Percentiles rank a stretch among this genome's conserved stretches.
These are phyloP conservation scores for Tridacna gigas DNA, from an alignment of 2,888 invertebrate species.

Conservation along the genomic window DNA sequence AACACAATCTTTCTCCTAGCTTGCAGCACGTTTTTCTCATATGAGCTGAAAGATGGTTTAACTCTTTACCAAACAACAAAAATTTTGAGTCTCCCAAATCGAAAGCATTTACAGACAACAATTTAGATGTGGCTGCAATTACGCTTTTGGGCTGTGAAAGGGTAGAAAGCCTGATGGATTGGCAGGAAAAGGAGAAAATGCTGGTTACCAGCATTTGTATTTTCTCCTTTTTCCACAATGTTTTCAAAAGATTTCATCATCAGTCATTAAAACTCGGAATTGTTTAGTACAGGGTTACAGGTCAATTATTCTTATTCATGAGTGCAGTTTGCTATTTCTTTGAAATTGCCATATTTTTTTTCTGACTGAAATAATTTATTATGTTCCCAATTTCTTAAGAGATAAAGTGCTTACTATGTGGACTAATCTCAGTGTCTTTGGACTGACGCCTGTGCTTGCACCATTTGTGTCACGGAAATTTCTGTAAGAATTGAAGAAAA, in stretches of 20 bases:
- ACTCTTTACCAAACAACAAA: not conserved
- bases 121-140: too few species aligned
- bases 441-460: not conserved
- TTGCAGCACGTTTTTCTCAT: not conserved
- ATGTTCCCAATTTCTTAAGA: not conserved
- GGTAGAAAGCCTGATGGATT: too few species aligned
- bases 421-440: slow-evolving; percentile 25
- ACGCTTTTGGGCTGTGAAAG: too few species aligned
- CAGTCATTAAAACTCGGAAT: too few species aligned
- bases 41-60: not conserved
- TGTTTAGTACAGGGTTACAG: too few species aligned
- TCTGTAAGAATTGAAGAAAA: not conserved
- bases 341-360: not conserved
- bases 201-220: too few species aligned
- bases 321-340: not conserved
- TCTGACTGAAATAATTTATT: not conserved
- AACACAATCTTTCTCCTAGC: too few species aligned
- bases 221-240: too few species aligned
- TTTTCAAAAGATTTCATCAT: too few species aligned
- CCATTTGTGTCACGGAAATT: not conserved
- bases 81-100: not conserved
- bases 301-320: not conserved
- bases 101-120: not conserved
- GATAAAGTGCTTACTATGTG: slow-evolving; percentile 8
- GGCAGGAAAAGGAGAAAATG: too few species aligned